Conservation (phyloP, 2,797 vertebrate species). For the Gallinago nigripennis region DNA sequence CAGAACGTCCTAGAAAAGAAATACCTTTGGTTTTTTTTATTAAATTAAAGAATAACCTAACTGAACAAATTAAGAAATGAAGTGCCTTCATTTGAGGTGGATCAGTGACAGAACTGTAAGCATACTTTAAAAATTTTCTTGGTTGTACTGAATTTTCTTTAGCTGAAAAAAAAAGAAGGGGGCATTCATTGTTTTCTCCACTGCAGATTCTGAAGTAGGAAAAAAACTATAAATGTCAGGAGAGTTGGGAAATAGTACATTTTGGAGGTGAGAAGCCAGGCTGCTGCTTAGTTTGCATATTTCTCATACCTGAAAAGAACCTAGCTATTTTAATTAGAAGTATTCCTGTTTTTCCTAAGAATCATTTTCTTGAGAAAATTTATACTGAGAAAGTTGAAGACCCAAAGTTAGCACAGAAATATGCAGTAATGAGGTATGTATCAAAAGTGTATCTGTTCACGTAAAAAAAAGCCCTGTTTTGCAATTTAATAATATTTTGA, state of each 20-base stretch:
- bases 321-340: background rate
- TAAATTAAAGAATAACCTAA: background rate
- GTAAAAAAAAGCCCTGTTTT: background rate
- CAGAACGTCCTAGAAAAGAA: background rate
- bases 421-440: background rate
- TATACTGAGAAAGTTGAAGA: background rate
- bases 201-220: background rate
- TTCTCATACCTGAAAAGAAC: background rate
- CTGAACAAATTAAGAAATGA: background rate
- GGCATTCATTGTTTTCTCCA: background rate
- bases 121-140: background rate
- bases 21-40: fast-evolving
- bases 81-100: background rate
- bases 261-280: background rate
- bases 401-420: background rate
- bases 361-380: background rate
- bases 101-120: background rate
- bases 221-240: background rate
- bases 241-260: background rate
- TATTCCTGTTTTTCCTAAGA: background rate
- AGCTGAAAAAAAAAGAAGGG: background rate
- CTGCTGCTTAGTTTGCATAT: background rate
- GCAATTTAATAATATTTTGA: background rate
- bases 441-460: background rate
- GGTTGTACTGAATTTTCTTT: background rate